A percentile compares a stretch with the other conserved stretches of the same genome.
Conservation (phyloP, 2,797 vertebrate species). For the Moxostoma hubbsi region DNA sequence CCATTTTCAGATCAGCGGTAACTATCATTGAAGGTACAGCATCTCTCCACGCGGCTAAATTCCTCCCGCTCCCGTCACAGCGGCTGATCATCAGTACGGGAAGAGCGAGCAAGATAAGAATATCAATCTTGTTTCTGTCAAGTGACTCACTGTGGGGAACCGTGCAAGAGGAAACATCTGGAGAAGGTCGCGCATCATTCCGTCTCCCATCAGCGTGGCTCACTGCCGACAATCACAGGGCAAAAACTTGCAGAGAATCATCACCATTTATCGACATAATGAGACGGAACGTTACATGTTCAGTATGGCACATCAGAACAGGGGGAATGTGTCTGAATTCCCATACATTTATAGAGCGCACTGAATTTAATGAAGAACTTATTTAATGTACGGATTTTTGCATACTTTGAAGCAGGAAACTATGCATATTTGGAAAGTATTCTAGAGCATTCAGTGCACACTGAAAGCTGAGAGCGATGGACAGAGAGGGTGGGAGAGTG, state of each 20-base stretch:
- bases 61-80: background rate
- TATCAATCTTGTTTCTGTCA: conserved; percentile 25
- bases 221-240: background rate
- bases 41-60: conserved; percentile 3
- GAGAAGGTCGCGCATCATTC: conserved; percentile 5
- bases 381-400: no score
- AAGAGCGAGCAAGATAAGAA: conserved; percentile 32
- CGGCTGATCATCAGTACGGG: conserved; percentile 18
- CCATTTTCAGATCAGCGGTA: conserved; percentile 13
- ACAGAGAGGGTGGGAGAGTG: background rate
- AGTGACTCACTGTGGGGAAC: conserved; percentile 33
- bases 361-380: background rate
- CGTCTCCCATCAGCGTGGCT: background rate
- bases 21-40: conserved; percentile 4
- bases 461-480: background rate
- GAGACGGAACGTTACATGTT: conserved; percentile 6
- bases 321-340: background rate
- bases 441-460: background rate
- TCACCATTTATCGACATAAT: conserved; percentile 41
- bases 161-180: conserved; percentile 40
- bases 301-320: background rate
- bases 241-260: conserved; percentile 10
- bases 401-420: no score
- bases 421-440: background rate
- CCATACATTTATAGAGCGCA: background rate